A percentile compares a stretch with the other conserved stretches of the same genome.
Evolutionary conservation across 2,113 vertebrate species (phyloP).

Genomic region (Mola mola): DNA sequence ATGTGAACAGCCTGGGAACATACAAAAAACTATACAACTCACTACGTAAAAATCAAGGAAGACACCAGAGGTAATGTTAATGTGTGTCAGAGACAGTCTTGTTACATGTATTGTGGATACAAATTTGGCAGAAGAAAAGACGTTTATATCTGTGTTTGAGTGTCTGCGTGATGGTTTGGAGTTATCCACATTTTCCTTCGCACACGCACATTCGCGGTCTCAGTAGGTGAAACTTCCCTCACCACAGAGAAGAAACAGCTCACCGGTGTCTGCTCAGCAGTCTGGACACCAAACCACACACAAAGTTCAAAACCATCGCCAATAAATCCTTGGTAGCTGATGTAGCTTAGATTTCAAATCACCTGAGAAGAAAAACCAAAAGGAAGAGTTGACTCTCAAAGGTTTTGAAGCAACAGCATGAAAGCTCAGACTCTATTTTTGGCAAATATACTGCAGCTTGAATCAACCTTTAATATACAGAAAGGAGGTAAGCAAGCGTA

Average conservation of each 20-base stretch:
- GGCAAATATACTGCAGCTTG: too few species aligned
- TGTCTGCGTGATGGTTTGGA: slow-evolving; percentile 27
- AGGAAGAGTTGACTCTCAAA: background rate
- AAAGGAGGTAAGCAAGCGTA: too few species aligned
- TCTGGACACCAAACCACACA: slow-evolving; percentile 63
- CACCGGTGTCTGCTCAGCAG: slow-evolving; percentile 60
- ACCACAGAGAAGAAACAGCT: slow-evolving; percentile 58
- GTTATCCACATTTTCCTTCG: slow-evolving; percentile 56
- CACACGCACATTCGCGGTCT: slow-evolving; percentile 38
- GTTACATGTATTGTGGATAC: slow-evolving; percentile 34
- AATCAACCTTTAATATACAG: too few species aligned
- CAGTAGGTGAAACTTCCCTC: slow-evolving; percentile 49
- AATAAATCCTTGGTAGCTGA: slow-evolving; percentile 10
- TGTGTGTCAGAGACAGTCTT: slow-evolving; percentile 57
- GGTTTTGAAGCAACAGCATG: background rate
- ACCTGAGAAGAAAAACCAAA: slow-evolving; percentile 21
- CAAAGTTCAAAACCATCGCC: slow-evolving; percentile 33
- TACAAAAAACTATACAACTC: slow-evolving; percentile 11
- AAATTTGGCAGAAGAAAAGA: slow-evolving; percentile 36
- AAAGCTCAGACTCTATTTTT: background rate
- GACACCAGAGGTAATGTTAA: slow-evolving; percentile 64
- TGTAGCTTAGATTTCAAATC: slow-evolving; percentile 6
- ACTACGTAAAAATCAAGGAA: slow-evolving; percentile 8
- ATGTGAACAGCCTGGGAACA: slow-evolving; percentile 8
- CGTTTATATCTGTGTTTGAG: slow-evolving; percentile 10